A percentile compares a stretch with the other conserved stretches of the same genome.
These are phyloP conservation scores for Andrena trimmerana DNA, from an alignment of 2,888 invertebrate genomes.

Conservation along the genomic window DNA sequence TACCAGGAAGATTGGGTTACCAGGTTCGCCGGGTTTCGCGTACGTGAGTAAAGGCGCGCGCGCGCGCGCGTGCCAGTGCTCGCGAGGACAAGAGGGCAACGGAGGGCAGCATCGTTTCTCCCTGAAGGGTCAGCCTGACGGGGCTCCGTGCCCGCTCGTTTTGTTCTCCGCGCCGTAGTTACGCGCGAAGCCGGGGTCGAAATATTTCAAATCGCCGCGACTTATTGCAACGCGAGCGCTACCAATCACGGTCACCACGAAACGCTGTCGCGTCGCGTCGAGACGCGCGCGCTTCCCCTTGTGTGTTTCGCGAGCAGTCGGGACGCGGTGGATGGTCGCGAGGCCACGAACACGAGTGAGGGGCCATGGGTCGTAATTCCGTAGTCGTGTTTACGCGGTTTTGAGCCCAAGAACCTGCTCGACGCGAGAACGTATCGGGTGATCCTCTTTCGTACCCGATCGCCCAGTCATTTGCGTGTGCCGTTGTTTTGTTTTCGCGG, in stretches of 20 bases:
- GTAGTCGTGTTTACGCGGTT: slow-evolving; percentile 34
- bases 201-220: slow-evolving; percentile 13
- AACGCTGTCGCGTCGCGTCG: slow-evolving; percentile 10
- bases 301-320: slow-evolving; percentile 36
- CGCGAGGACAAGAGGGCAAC: background rate
- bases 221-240: slow-evolving; percentile 3
- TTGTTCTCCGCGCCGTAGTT: no score
- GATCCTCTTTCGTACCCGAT: background rate
- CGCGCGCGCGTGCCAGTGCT: slow-evolving; percentile 1
- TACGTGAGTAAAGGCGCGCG: slow-evolving; percentile 17
- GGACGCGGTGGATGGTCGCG: slow-evolving; percentile 26
- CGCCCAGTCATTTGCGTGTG: slow-evolving; percentile 27
- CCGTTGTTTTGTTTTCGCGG: slow-evolving; percentile 31
- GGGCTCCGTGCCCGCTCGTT: background rate
- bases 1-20: slow-evolving; percentile 69
- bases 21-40: slow-evolving; percentile 40
- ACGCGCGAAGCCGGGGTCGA: background rate
- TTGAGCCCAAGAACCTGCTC: slow-evolving; percentile 1
- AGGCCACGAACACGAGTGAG: slow-evolving; percentile 38
- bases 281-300: slow-evolving; percentile 32
- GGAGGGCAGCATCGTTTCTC: no score
- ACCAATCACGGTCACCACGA: slow-evolving; percentile 7
- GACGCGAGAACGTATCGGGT: slow-evolving; percentile 1
- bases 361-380: slow-evolving; percentile 44
- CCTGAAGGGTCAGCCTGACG: background rate